phyloP scores from a whole-genome alignment of 2,888 invertebrate genomes.

The Sycophila texana region DNA sequence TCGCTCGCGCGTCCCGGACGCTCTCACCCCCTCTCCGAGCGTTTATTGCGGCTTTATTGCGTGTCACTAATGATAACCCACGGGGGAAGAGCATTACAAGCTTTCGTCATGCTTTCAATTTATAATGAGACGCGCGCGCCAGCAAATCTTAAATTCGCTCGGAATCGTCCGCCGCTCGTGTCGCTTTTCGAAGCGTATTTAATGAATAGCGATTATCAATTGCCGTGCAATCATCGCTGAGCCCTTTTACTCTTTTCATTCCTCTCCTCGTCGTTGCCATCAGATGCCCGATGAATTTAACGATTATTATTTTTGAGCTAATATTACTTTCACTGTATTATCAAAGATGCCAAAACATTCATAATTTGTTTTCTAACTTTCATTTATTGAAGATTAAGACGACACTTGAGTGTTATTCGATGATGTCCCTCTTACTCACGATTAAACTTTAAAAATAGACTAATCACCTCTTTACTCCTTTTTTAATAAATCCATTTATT shows the following conservation, averaged over 20 bases:
- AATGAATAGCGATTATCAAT: conserved; percentile 47
- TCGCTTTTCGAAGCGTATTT: conserved; percentile 25
- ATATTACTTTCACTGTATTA: too few relatives aligned
- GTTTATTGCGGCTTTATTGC: conserved; percentile 53
- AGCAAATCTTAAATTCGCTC: conserved; percentile 34
- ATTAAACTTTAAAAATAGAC: too few relatives aligned
- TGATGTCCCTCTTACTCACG: too few relatives aligned
- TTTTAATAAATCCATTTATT: too few relatives aligned
- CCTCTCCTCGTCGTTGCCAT: not conserved
- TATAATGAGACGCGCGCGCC: conserved; percentile 36
- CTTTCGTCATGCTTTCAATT: conserved; percentile 51
- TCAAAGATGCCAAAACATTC: too few relatives aligned
- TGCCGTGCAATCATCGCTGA: conserved; percentile 21
- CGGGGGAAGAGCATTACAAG: conserved; percentile 44
- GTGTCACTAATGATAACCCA: conserved; percentile 56
- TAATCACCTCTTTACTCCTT: too few relatives aligned
- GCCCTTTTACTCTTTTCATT: too few relatives aligned
- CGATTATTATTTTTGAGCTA: too few relatives aligned
- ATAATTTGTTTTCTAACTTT: too few relatives aligned
- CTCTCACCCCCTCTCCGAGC: conserved; percentile 10
- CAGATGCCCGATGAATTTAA: too few relatives aligned
- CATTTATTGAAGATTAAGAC: too few relatives aligned
- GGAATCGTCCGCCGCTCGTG: not conserved
- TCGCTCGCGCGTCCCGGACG: conserved; percentile 13
- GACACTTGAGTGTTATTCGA: too few relatives aligned